Conservation (phyloP, 2,888 invertebrate species). For the Oligia fasciuncula region DNA sequence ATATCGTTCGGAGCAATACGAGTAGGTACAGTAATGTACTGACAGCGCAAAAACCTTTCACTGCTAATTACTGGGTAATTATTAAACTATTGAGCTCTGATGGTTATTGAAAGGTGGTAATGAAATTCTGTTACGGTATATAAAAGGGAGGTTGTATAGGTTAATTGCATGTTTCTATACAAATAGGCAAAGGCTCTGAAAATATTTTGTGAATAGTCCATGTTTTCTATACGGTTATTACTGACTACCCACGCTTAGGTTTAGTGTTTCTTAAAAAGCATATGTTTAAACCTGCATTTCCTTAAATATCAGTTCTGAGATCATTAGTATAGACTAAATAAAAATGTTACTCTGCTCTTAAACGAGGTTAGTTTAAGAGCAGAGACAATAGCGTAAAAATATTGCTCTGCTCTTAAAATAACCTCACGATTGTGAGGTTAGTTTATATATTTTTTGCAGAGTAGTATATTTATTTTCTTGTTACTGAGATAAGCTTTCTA, state of each 20-base stretch:
- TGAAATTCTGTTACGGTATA: constrained; percentile 38
- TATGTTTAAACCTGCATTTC: no score
- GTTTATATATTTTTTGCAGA: not conserved
- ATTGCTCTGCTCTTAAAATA: no score
- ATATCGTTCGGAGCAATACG: constrained; percentile 12
- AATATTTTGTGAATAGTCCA: constrained; percentile 26
- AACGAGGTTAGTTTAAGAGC: no score
- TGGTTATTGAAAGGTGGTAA: constrained; percentile 34
- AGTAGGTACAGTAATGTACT: constrained; percentile 22
- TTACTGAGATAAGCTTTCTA: not conserved
- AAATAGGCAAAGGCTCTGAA: constrained; percentile 17
- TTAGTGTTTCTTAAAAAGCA: not conserved
- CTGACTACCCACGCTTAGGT: no score
- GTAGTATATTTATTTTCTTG: not conserved
- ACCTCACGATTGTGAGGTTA: no score
- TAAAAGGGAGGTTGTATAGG: constrained; percentile 23
- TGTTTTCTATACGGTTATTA: no score
- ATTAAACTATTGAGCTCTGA: constrained; percentile 44
- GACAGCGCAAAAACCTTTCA: constrained; percentile 29
- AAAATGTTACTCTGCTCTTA: no score
- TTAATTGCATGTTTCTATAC: constrained; percentile 50
- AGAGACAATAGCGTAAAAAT: no score
- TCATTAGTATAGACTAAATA: no score
- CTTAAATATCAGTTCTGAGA: not conserved
- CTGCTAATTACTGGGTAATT: constrained; percentile 48